Evolutionary conservation across 2,797 vertebrate species (phyloP).

Genomic region (Cheirogaleus major): DNA sequence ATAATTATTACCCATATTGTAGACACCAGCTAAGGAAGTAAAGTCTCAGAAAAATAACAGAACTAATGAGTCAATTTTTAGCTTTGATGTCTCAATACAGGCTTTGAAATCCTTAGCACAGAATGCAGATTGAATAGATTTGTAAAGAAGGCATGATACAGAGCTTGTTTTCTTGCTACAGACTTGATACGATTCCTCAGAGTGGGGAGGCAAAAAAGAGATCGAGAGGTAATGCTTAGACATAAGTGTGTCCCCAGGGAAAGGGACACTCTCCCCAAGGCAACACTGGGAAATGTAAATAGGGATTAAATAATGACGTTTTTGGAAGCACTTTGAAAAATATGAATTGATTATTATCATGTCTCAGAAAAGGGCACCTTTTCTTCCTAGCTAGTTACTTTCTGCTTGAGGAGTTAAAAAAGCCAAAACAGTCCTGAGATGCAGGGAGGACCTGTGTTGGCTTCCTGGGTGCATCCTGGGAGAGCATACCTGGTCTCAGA

Average conservation of each 20-base stretch:
- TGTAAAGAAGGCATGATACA: background rate
- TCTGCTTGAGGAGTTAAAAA: background rate
- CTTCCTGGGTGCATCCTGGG: background rate
- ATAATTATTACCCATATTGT: background rate
- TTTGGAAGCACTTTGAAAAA: background rate
- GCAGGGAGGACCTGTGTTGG: background rate
- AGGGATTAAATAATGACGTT: background rate
- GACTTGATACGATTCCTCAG: background rate
- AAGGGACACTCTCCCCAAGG: background rate
- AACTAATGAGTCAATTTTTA: background rate
- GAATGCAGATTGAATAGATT: background rate
- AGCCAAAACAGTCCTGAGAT: background rate
- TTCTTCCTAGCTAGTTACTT: background rate
- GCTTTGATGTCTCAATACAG: slow-evolving; percentile 8
- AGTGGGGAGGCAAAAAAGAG: background rate
- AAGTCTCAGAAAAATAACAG: background rate
- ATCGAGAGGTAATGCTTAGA: background rate
- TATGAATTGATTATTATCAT: background rate
- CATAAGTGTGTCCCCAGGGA: background rate
- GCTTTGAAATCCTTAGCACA: background rate
- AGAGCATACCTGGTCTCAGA: background rate
- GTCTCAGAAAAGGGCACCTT: background rate
- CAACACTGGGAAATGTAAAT: background rate
- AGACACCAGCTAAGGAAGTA: background rate
- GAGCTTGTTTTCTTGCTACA: background rate